Evolutionary conservation across 2,797 vertebrate species (phyloP), one percentile per base, ranked within the genome.

Genomic region (Poecilia velifera): DNA sequence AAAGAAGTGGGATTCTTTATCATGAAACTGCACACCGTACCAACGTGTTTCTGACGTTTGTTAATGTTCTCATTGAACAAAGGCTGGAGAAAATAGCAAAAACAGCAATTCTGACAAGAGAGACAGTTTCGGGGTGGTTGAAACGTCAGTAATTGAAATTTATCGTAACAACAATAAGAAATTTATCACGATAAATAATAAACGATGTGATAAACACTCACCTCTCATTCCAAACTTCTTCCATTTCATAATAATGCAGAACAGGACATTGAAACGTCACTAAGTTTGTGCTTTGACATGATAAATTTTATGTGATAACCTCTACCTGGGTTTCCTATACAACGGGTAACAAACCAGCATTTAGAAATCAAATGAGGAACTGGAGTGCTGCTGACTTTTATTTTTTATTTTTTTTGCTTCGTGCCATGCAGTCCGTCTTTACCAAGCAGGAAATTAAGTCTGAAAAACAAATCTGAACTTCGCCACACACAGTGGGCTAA

Each of bases 391-490:
- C 68, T 45, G 2, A 13, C 41, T 45, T 13, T n/a, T 28, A 14
- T 14, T 49, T 59, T 59, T 57, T 55, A 8, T 22, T 39, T 2
- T 80, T 84, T 85, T 89, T 79, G 47, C 77, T 86, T 86, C 76
- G 84, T 82, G 73, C 84, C 20, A 62, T 62, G 72, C 82, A 89
- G 81, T 87, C 66, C 73, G 72, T 66, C 53, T 88, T 85, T 89
- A 90, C 88, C 77, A 89, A 90, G 86, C 76, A 82, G 86, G 81
- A 86, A 91, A 91, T 82, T 85, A 91, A 53, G 80, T 81, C 89
- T 89, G 86, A 90, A 90, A 93, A 93, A 93, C 90, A 92, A 91
- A 94, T 90, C 82, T 28, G 85, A 83, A 82, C 76, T 76, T 82
- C 72, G 16, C 28, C 39, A n/a, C 55, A 51, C 66, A 6, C 57